Evolutionary conservation across 2,888 invertebrate species (phyloP).

Genomic region (Rhimphoctona megacephalus): DNA sequence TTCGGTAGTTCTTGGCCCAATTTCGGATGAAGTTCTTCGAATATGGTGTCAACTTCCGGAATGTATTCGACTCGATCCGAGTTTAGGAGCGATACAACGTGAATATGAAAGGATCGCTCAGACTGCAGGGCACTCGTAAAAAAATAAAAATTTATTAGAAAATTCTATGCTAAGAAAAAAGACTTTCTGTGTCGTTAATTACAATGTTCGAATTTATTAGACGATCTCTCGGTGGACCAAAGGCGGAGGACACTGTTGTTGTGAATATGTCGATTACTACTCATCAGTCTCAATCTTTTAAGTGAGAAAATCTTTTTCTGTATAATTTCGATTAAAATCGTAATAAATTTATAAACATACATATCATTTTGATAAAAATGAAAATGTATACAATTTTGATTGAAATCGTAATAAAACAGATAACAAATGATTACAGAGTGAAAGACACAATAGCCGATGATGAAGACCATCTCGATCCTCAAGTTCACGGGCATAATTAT

Average conservation of each 20-base stretch:
- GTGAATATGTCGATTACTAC: conserved; percentile 76
- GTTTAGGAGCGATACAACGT: conserved; percentile 87
- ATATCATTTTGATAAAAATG: background rate
- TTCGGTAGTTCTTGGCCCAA: conserved; percentile 77
- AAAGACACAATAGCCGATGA: conserved; percentile 17
- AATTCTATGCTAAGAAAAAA: background rate
- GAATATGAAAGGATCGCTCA: conserved; percentile 85
- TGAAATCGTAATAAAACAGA: background rate
- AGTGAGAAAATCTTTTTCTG: conserved; percentile 63
- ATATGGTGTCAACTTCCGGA: conserved; percentile 89
- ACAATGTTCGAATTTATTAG: conserved; percentile 33
- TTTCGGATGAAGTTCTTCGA: conserved; percentile 84
- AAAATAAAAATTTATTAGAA: background rate
- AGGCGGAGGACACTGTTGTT: conserved; percentile 72
- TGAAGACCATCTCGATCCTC: conserved; percentile 63
- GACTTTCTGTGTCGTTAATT: background rate
- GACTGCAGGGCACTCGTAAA: conserved; percentile 69
- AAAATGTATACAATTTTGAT: background rate
- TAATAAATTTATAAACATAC: background rate
- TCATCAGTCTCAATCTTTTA: conserved; percentile 52
- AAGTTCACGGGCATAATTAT: conserved; percentile 62
- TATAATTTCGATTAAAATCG: background rate
- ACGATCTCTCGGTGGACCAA: conserved; percentile 54
- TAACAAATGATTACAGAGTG: conserved; percentile 27
- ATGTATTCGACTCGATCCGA: conserved; percentile 89